These are phyloP conservation scores for Cyrtodaria siliqua DNA, from an alignment of 2,888 invertebrate species.

Conservation along the genomic window DNA sequence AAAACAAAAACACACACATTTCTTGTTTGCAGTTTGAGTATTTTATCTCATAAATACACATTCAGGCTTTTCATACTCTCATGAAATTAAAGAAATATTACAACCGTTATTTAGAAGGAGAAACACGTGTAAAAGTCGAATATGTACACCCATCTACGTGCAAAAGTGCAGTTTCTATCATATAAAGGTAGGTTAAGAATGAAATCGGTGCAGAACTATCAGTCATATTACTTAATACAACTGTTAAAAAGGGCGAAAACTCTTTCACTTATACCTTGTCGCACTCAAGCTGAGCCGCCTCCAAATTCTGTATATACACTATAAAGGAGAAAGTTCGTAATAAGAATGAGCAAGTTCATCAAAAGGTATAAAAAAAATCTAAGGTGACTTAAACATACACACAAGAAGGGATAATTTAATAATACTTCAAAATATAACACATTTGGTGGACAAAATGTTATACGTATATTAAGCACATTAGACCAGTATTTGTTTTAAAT, in stretches of 20 bases:
- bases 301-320: constrained; percentile 6
- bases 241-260: constrained; percentile 7
- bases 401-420: constrained; percentile 14
- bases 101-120: too few species aligned
- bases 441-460: neutral
- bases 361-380: constrained; percentile 21
- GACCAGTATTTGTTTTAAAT: neutral
- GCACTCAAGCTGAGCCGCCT: neutral
- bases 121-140: too few species aligned
- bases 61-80: too few species aligned
- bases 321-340: constrained; percentile 5
- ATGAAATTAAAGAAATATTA: too few species aligned
- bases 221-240: constrained; percentile 1
- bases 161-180: constrained; percentile 8
- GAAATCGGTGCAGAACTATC: constrained; percentile 14
- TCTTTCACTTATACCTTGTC: neutral
- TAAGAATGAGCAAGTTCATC: constrained; percentile 34
- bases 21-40: too few species aligned
- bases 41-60: too few species aligned
- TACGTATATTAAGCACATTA: neutral
- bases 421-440: constrained; percentile 5
- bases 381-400: constrained; percentile 30
- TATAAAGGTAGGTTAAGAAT: constrained; percentile 1
- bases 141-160: neutral
- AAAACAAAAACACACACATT: too few species aligned